Evolutionary conservation across 1,140 invertebrate genomes (phyloP).

Genomic region (Luehdorfia chinensis): DNA sequence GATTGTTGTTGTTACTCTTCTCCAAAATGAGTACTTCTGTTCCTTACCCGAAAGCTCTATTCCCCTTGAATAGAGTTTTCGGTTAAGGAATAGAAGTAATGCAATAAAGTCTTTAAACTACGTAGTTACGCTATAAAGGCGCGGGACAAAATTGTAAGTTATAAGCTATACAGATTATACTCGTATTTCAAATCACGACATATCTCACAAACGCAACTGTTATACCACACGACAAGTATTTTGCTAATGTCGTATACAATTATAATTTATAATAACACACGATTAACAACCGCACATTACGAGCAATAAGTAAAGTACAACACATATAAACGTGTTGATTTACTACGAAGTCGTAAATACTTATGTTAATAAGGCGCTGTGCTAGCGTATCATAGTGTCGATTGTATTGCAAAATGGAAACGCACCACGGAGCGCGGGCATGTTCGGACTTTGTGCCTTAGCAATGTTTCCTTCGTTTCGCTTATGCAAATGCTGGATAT

Average conservation of each 20-base stretch:
- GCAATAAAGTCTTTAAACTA: no score
- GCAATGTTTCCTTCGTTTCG: constrained; percentile 50
- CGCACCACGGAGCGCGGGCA: constrained; percentile 36
- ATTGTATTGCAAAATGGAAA: constrained; percentile 72
- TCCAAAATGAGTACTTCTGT: no score
- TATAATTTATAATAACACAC: constrained; percentile 34
- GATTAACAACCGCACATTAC: constrained; percentile 44
- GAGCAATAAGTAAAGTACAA: constrained; percentile 40
- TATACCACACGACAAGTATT: no score
- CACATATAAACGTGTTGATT: constrained; percentile 60
- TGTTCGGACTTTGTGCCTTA: constrained; percentile 46
- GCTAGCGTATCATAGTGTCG: constrained; percentile 44
- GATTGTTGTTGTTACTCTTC: no score
- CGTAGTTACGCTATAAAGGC: no score
- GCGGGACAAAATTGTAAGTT: no score
- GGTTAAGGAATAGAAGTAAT: no score
- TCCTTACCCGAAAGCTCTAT: no score
- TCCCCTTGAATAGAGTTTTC: no score
- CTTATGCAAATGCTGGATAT: constrained; percentile 60
- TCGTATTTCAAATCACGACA: no score
- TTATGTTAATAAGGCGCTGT: constrained; percentile 64
- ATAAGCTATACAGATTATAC: no score
- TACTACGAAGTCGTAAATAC: constrained; percentile 60
- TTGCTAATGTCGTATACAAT: constrained; percentile 23
- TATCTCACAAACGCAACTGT: no score